These are phyloP conservation scores for Acrobasis suavella DNA, from an alignment of 2,888 invertebrate species.

Conservation along the genomic window DNA sequence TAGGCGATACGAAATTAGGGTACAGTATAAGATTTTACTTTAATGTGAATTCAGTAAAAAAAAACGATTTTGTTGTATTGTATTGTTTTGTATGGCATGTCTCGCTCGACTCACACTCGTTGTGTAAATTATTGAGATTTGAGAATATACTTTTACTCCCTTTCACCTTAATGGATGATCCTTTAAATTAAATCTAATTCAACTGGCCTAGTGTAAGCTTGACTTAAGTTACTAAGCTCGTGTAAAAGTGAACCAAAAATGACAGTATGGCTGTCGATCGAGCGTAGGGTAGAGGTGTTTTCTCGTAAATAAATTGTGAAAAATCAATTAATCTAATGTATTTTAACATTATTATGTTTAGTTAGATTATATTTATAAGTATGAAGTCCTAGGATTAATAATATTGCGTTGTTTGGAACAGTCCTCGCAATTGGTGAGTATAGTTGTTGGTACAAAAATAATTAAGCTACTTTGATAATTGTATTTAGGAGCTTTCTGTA, in stretches of 20 bases:
- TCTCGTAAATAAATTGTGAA: constrained; percentile 55
- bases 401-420: constrained; percentile 50
- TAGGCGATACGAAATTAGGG: no score
- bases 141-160: no score
- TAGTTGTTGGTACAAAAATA: constrained; percentile 22
- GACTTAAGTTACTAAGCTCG: constrained; percentile 25
- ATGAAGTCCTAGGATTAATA: constrained; percentile 69
- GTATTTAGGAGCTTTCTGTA: constrained; percentile 4
- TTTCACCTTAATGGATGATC: no score
- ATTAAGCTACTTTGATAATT: constrained; percentile 20
- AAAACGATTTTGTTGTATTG: no score
- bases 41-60: no score
- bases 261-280: constrained; percentile 69
- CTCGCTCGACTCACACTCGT: no score
- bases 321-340: constrained; percentile 56
- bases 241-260: constrained; percentile 36
- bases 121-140: no score
- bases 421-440: constrained; percentile 62
- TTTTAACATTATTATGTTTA: constrained; percentile 41
- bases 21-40: no score
- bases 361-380: constrained; percentile 42
- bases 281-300: constrained; percentile 58
- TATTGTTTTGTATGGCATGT: no score
- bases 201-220: no score
- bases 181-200: no score